Evolutionary conservation across 2,888 invertebrate species (phyloP).

Genomic region (Pachydiplax longipennis): DNA sequence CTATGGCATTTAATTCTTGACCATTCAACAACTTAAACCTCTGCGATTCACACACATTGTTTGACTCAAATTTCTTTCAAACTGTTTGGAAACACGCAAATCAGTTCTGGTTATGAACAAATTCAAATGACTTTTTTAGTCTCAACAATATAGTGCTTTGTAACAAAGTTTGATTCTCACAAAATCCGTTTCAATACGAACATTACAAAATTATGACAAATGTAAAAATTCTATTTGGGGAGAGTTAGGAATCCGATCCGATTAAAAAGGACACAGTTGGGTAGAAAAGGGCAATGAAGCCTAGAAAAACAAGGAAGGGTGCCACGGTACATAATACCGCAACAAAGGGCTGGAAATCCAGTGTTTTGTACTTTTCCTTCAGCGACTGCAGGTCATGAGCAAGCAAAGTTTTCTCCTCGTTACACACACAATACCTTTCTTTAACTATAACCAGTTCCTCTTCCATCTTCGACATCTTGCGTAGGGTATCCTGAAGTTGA

Average conservation of each 20-base stretch:
- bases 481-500: slow-evolving; percentile 18
- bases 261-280: slow-evolving; percentile 8
- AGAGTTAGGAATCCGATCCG: slow-evolving; percentile 31
- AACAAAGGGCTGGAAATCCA: slow-evolving; percentile 68
- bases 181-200: slow-evolving; percentile 25
- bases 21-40: neutral
- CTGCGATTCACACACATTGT: neutral
- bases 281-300: slow-evolving; percentile 13
- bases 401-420: slow-evolving; percentile 69
- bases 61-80: neutral
- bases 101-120: neutral
- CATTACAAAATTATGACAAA: slow-evolving; percentile 43
- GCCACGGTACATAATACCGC: slow-evolving; percentile 65
- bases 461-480: slow-evolving; percentile 62
- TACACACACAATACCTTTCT: slow-evolving; percentile 73
- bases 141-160: slow-evolving; percentile 28
- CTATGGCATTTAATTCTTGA: slow-evolving; percentile 4
- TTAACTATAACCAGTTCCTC: slow-evolving; percentile 78
- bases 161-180: slow-evolving; percentile 40
- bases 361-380: slow-evolving; percentile 67
- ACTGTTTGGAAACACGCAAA: neutral
- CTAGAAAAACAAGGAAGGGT: slow-evolving; percentile 29
- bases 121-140: neutral
- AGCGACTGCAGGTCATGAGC: slow-evolving; percentile 68
- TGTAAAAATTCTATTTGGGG: slow-evolving; percentile 20